phyloP scores from a whole-genome alignment of 2,797 vertebrate species.

The Pantherophis vulpinus region DNA sequence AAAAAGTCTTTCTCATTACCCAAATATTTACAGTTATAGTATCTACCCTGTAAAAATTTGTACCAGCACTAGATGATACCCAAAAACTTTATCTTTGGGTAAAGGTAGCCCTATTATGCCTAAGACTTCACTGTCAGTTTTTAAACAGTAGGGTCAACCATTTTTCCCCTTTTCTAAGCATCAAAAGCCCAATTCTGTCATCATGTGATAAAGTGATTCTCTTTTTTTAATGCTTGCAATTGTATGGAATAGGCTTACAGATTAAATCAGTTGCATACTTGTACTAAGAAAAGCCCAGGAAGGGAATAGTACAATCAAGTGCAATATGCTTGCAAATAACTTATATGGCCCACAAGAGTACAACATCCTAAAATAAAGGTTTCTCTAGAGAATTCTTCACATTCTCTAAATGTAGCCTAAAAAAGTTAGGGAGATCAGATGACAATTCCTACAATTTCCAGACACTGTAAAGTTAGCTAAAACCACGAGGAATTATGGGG shows the following conservation, averaged over 20 bases:
- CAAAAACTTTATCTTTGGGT: neutral
- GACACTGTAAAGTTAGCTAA: neutral
- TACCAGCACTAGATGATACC: neutral
- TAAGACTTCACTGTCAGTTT: neutral
- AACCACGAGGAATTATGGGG: neutral
- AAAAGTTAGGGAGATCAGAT: neutral
- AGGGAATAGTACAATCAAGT: neutral
- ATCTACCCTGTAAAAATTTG: neutral
- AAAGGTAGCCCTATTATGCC: neutral
- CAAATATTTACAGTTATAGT: neutral
- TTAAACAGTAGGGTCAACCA: neutral
- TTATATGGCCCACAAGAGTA: neutral
- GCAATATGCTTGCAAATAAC: neutral
- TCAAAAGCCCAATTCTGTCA: neutral
- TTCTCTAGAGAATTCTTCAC: neutral
- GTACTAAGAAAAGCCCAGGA: neutral
- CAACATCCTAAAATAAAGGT: neutral
- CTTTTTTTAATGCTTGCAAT: neutral
- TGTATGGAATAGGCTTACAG: neutral
- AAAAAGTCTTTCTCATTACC: neutral
- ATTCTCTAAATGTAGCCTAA: neutral
- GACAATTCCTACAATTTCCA: neutral
- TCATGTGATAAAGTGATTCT: neutral
- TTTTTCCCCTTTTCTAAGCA: neutral
- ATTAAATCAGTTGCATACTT: neutral